Evolutionary conservation across 2,888 invertebrate species (phyloP), one percentile per base, ranked within the genome.

Genomic region (Apoda limacodes): DNA sequence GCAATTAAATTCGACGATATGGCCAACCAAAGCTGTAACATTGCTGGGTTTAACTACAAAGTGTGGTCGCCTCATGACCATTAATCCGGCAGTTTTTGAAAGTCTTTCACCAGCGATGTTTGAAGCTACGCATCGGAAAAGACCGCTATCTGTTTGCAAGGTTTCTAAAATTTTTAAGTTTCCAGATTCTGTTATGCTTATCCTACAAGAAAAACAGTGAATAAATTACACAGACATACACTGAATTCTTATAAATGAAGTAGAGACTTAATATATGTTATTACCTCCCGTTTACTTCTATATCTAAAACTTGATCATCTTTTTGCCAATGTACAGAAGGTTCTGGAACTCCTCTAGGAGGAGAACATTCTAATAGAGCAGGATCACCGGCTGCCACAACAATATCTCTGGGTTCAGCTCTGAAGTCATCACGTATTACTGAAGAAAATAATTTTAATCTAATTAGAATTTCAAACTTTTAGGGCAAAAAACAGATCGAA

Each of bases 381-480:
- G 92, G 92, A 68, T 95, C 95, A 25, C 96, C 97, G 30, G 95
- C 90, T 12, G 97, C 95, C 39, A 95, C 95, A 50, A 94, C 88
- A 27, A 93, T 92, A 67, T 95, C 93, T 57, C 90, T 88, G 13
- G 98, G 98, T 55, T 93, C 88, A 29, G 87, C 85, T 49, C 94
- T 88, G 81, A 98, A 99, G 65, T 98, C 98, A 71, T 98, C 97
- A 42, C 95, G 89, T 41, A 98, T 83, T 54, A 96, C 98, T 95
- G 87, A 52, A 71, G 69, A 30, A 13, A 15, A 19, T 21, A n/a
- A n/a, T n/a, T n/a, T n/a, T n/a, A n/a, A n/a, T n/a, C n/a, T n/a
- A n/a, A n/a, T n/a, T n/a, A n/a, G n/a, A n/a, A n/a, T n/a, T n/a
- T n/a, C n/a, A n/a, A n/a, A n/a, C n/a, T n/a, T n/a, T n/a, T n/a